A percentile compares a stretch with the other conserved stretches of the same genome.
These are phyloP conservation scores for Drosophila kuntzei DNA, from an alignment of 2,888 invertebrate genomes.

Conservation along the genomic window DNA sequence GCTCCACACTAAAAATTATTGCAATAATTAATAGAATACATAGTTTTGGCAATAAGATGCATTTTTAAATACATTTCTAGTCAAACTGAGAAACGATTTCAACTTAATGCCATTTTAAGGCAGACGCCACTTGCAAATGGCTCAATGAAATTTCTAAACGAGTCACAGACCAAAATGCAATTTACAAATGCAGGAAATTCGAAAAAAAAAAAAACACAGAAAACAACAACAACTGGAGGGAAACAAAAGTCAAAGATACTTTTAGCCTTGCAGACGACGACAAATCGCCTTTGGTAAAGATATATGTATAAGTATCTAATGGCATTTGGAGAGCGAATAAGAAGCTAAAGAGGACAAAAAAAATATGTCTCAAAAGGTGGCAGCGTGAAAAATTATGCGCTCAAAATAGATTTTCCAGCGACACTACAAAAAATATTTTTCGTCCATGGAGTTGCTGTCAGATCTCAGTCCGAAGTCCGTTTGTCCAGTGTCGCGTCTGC, in stretches of 20 bases:
- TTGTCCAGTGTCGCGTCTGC: conserved; percentile 63
- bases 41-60: neutral
- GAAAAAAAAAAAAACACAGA: conserved; percentile 15
- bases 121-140: conserved; percentile 15
- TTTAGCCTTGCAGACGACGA: conserved; percentile 45
- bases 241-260: conserved; percentile 24
- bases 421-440: conserved; percentile 33
- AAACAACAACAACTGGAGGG: conserved; percentile 4
- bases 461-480: conserved; percentile 29
- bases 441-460: conserved; percentile 22
- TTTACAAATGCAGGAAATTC: conserved; percentile 56
- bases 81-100: neutral
- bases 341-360: conserved; percentile 7
- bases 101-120: conserved; percentile 31
- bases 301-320: conserved; percentile 34
- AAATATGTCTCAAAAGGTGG: conserved; percentile 57
- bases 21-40: neutral
- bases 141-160: conserved; percentile 19
- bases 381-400: conserved; percentile 76
- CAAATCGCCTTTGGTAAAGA: conserved; percentile 66
- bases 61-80: neutral
- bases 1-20: neutral
- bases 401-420: conserved; percentile 74
- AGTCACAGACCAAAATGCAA: conserved; percentile 34
- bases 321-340: conserved; percentile 28